A percentile compares a stretch with the other conserved stretches of the same genome.
phyloP scores from a whole-genome alignment of 2,888 invertebrate species.

The Lepidocyrtinus sp. region DNA sequence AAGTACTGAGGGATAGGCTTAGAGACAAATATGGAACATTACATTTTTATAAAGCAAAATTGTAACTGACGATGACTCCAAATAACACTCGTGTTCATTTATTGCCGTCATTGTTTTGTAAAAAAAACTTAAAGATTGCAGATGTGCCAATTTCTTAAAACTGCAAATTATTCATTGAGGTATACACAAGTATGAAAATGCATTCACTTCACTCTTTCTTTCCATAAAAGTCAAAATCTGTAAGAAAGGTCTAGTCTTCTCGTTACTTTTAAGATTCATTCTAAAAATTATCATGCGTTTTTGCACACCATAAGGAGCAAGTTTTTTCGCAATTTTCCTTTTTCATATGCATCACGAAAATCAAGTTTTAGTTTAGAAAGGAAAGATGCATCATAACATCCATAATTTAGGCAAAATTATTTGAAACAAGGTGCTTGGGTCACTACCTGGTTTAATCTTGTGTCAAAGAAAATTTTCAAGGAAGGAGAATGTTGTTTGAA shows the following conservation, averaged over 20 bases:
- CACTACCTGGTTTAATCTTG: slow-evolving; percentile 46
- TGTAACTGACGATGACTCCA: slow-evolving; percentile 30
- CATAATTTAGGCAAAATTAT: neutral
- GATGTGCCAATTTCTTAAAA: slow-evolving; percentile 47
- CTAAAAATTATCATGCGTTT: neutral
- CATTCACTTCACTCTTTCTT: slow-evolving; percentile 38
- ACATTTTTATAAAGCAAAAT: neutral
- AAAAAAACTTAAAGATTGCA: slow-evolving; percentile 24
- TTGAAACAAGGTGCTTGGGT: neutral
- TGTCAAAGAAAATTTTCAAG: neutral
- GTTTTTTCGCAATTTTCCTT: slow-evolving; percentile 21
- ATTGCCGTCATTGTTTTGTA: slow-evolving; percentile 17
- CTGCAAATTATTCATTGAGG: slow-evolving; percentile 37
- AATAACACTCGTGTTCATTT: neutral
- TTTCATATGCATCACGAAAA: slow-evolving; percentile 16
- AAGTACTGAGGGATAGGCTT: neutral
- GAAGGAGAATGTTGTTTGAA: neutral
- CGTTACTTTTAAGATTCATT: neutral
- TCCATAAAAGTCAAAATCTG: slow-evolving; percentile 49
- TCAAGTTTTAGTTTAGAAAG: slow-evolving; percentile 22
- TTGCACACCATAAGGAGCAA: neutral
- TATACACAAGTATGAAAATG: too few relatives aligned
- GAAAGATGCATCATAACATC: neutral
- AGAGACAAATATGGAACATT: neutral
- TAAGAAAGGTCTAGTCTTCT: slow-evolving; percentile 10